These are phyloP conservation scores for Coelinius sp. DNA, from an alignment of 2,888 invertebrate species.

Conservation along the genomic window DNA sequence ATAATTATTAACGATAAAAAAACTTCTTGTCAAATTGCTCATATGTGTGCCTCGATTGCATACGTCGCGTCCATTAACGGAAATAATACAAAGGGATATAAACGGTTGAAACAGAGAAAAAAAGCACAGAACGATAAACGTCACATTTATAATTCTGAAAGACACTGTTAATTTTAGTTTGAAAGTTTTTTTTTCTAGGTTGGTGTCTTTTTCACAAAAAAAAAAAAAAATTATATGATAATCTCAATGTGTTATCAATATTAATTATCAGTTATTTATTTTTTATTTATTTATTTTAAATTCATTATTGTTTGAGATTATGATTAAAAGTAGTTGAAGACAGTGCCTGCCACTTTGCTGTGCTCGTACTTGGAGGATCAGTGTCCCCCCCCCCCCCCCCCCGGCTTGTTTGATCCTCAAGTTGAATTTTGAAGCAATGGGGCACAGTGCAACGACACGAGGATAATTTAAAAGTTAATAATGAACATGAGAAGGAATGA, in stretches of 20 bases:
- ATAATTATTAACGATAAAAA: slow-evolving; percentile 30
- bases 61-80: slow-evolving; percentile 17
- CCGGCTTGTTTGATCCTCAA: slow-evolving; percentile 58
- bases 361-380: slow-evolving; percentile 66
- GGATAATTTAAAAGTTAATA: slow-evolving; percentile 14
- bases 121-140: slow-evolving; percentile 16
- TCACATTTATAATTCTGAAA: slow-evolving; percentile 27
- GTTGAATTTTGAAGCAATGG: slow-evolving; percentile 43
- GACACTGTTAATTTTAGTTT: slow-evolving; percentile 33
- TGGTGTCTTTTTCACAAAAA: slow-evolving; percentile 33
- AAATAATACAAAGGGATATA: slow-evolving; percentile 15
- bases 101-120: slow-evolving; percentile 1
- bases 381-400: slow-evolving; percentile 50
- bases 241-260: slow-evolving; percentile 44
- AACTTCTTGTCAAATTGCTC: slow-evolving; percentile 18
- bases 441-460: slow-evolving; percentile 42
- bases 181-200: slow-evolving; percentile 36
- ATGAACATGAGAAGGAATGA: not conserved
- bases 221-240: slow-evolving; percentile 7
- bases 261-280: slow-evolving; percentile 35
- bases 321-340: slow-evolving; percentile 60
- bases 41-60: not conserved
- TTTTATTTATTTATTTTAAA: slow-evolving; percentile 40
- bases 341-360: slow-evolving; percentile 67
- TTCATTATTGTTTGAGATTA: slow-evolving; percentile 55